phyloP scores from a whole-genome alignment of 2,888 invertebrate genomes.

The Embidobia sp. region DNA sequence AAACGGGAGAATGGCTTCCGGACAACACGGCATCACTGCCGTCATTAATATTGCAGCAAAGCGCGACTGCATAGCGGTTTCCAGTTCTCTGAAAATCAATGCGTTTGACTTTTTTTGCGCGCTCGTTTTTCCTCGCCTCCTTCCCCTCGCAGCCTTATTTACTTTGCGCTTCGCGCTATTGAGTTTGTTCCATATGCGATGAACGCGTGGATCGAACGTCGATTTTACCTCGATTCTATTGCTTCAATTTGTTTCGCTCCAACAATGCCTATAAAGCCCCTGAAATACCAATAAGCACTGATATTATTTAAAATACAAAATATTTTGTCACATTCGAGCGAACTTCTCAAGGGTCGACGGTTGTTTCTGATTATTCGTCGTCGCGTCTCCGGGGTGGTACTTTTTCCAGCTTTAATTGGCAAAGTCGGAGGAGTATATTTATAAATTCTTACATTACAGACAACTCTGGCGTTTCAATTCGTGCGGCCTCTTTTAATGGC shows the following conservation, averaged over 20 bases:
- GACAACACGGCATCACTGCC: conserved; percentile 50
- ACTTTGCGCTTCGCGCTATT: conserved; percentile 39
- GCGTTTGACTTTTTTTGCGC: conserved; percentile 52
- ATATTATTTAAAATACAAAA: conserved; percentile 33
- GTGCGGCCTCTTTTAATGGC: no score
- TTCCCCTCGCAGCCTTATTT: conserved; percentile 31
- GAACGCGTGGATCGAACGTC: conserved; percentile 20
- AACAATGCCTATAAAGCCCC: conserved; percentile 36
- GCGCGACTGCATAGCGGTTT: conserved; percentile 50
- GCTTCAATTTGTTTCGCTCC: conserved; percentile 44
- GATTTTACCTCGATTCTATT: conserved; percentile 42
- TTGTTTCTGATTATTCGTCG: no score
- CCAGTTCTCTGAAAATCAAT: conserved; percentile 55
- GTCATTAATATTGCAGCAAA: conserved; percentile 61
- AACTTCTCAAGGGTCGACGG: conserved; percentile 1
- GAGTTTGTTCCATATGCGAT: conserved; percentile 52
- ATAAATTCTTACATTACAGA: no score
- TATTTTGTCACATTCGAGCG: conserved; percentile 8
- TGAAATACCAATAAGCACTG: conserved; percentile 13
- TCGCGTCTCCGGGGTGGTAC: no score
- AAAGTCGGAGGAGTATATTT: no score
- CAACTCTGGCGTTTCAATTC: no score
- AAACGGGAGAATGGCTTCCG: conserved; percentile 47
- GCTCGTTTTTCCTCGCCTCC: conserved; percentile 1
- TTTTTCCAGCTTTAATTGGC: no score